Evolutionary conservation across 2,888 invertebrate species (phyloP), one percentile per base, ranked within the genome.

Genomic region (Heliconius aoede): DNA sequence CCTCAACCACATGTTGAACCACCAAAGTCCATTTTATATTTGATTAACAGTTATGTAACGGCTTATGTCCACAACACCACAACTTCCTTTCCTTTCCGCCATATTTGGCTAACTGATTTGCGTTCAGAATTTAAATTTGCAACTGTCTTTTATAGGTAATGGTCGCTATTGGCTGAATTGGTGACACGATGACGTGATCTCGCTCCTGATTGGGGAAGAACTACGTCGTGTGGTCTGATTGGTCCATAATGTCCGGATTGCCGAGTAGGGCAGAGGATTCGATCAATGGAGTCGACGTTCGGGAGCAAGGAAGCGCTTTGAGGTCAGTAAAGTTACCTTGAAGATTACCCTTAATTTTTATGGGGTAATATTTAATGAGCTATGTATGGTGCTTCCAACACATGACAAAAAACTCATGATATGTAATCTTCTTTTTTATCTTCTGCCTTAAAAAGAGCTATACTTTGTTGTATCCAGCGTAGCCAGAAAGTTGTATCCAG

Each of bases 261-360:
- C 94, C 91, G 84, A 86, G 90, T 79, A 89, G 91, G 83, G 87
- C 83, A 67, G 94, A 94, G 75, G 94, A 93, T 73, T 85, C 87
- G 79, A 91, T 94, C 83, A 94, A 93, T 83, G 94, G 94, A 68
- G 92, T 94, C 73, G 94, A 94, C 81, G 94, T 94, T 65, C 85
- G 94, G 81, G 94, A 94, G 82, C 93, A 94, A 81, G 94, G 94
- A 76, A 94, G 89, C 81, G 92, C 94, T 85, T 90, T 94, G 82
- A 93, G 93, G 93, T 93, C 78, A 87, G 89, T 89, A 67, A 61
- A 55, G 73, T 64, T 67, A 62, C 74, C 73, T 76, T 76, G 74
- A 72, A 76, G 18, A 26, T 73, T 72, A 61, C n/a, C 71, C 55
- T 69, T 60, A 62, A 60, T 58, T 58, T 58, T 55, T 55, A 55